Evolutionary conservation across 2,113 vertebrate species (phyloP).

Genomic region (Pluvialis apricaria): DNA sequence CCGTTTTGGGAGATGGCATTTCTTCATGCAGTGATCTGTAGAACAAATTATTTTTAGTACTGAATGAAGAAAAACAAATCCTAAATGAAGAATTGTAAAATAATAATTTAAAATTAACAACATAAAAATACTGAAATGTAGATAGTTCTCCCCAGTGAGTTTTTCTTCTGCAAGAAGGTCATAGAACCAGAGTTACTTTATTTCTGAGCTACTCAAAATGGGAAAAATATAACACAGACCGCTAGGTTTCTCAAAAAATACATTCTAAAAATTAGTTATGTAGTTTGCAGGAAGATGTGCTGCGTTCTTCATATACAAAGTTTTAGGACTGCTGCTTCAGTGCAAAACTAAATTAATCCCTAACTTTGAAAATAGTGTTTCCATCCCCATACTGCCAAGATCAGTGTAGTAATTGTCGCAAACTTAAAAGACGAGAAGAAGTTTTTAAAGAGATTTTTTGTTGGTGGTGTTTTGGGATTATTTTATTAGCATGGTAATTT

Average conservation of each 20-base stretch:
- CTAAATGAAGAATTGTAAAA: not conserved
- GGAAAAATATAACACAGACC: not conserved
- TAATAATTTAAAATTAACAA: not conserved
- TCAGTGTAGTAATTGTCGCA: not conserved
- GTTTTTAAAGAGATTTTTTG: not conserved
- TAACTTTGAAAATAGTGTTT: not conserved
- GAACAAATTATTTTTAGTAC: not conserved
- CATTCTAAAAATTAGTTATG: not conserved
- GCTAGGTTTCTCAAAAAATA: not conserved
- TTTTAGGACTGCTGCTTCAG: not conserved
- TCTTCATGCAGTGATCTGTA: not conserved
- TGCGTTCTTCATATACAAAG: not conserved
- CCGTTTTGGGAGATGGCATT: not conserved
- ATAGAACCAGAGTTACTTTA: not conserved
- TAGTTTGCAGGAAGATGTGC: not conserved
- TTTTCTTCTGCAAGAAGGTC: not conserved
- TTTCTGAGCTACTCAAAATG: not conserved
- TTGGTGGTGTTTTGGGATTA: not conserved
- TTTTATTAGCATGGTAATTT: not conserved
- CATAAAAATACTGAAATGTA: not conserved
- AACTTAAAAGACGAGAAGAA: not conserved
- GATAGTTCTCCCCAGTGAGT: not conserved
- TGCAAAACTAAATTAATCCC: not conserved
- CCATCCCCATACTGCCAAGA: not conserved
- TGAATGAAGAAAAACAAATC: not conserved